Base-by-base conservation (phyloP, 2,888 invertebrate genomes). In the Heliconius aoede region DNA sequence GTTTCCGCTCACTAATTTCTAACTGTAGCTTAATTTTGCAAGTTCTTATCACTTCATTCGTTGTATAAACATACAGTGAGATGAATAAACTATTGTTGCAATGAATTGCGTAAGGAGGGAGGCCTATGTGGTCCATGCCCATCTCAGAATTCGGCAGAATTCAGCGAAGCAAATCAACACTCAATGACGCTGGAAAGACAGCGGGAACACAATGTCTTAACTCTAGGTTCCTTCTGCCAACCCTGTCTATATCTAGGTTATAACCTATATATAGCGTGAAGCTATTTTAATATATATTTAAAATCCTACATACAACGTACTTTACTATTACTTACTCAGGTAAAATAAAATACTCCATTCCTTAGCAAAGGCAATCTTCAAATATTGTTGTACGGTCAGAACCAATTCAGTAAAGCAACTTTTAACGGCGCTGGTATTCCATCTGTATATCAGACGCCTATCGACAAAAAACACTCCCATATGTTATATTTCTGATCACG, bases 401-500 rank as follows among this genome's bases (percentile, higher is more conserved):
- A 78, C 71, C 77, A 78, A 76, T 81, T 79, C 65, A 60, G 76
- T 64, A 75, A 72, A 76, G 74, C 80, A 78, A 76, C 74, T 77
- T 76, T 78, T 82, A 83, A 82, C 82, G 81, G 78, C 83, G 83
- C 83, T 0, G 82, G 83, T 82, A 81, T 83, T 82, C 81, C 85
- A 36, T 36, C 36, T 18, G 84, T 87, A 87, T 91, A 90, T 89
- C 89, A 83, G 86, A 83, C 85, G 87, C 86, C 88, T 88, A 91
- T 91, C 90, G 91, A 87, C 89, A 90, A 91, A 91, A 92, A 92
- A 92, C 84, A 86, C 86, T 86, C 86, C 30, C 32, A 85, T 90
- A 89, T 88, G 91, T 93, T 92, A 92, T 90, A 88, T 93, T 94
- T 93, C 94, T 89, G 92, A 93, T 94, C 94, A 94, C 94, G 94